A percentile compares a stretch with the other conserved stretches of the same genome.
Evolutionary conservation across 1,140 invertebrate species (phyloP).

Genomic region (Euura lappo): DNA sequence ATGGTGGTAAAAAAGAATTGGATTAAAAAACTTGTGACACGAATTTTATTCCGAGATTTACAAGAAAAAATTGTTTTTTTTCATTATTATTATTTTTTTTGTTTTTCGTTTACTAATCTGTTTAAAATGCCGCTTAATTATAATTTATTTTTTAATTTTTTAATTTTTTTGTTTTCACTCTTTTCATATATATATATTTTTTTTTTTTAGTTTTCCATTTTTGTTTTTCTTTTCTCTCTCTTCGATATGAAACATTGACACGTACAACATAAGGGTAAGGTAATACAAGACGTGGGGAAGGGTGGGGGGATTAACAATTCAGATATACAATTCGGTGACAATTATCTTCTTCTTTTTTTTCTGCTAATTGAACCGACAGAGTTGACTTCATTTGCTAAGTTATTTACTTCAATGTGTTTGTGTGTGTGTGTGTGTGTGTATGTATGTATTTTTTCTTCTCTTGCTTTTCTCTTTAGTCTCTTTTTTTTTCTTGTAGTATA

Average conservation of each 20-base stretch:
- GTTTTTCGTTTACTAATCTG: conserved; percentile 37
- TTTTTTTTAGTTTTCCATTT: conserved; percentile 28
- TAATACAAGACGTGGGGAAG: conserved; percentile 52
- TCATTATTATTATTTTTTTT: neutral
- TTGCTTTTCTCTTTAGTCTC: conserved; percentile 18
- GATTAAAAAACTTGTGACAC: conserved; percentile 55
- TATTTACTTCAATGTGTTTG: neutral
- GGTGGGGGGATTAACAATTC: conserved; percentile 38
- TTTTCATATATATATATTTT: neutral
- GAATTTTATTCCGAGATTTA: conserved; percentile 59
- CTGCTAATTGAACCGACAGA: neutral
- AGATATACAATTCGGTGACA: conserved; percentile 48
- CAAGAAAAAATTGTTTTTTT: conserved; percentile 36
- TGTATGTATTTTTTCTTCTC: conserved; percentile 15
- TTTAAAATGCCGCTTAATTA: conserved; percentile 55
- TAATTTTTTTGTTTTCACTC: too few species aligned
- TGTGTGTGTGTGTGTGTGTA: neutral
- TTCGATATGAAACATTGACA: conserved; percentile 60
- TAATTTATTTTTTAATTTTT: conserved; percentile 11
- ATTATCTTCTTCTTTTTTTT: conserved; percentile 12
- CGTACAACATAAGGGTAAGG: conserved; percentile 56
- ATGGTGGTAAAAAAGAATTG: conserved; percentile 28
- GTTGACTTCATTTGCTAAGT: too few species aligned
- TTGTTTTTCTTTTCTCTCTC: conserved; percentile 55
- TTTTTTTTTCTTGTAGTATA: conserved; percentile 25